Percentiles rank a stretch among this genome's conserved stretches.
phyloP scores from a whole-genome alignment of 2,797 vertebrate species.

The Vireo griseus region DNA sequence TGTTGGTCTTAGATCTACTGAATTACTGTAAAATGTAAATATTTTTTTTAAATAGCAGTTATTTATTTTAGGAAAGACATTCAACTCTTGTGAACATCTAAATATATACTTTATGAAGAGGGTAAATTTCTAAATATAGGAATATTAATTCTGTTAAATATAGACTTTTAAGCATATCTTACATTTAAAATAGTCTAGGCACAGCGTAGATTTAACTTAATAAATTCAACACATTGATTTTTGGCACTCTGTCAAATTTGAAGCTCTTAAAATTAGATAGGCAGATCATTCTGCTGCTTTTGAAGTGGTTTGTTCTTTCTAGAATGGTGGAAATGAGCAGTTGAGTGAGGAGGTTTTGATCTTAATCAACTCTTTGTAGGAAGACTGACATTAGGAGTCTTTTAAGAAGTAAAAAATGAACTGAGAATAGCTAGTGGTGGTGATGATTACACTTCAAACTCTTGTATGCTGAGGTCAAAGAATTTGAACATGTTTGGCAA shows the following conservation, averaged over 20 bases:
- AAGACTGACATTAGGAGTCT: not conserved
- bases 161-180: not conserved
- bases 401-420: not conserved
- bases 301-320: slow-evolving; percentile 26
- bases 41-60: not conserved
- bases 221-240: not conserved
- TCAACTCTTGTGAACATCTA: not conserved
- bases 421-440: not conserved
- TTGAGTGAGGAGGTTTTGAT: not conserved
- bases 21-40: not conserved
- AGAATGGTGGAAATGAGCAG: not conserved
- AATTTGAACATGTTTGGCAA: not conserved
- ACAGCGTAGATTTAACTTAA: not conserved
- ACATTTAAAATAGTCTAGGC: not conserved
- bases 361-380: not conserved
- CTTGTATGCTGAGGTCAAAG: not conserved
- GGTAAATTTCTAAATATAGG: not conserved
- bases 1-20: not conserved
- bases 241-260: not conserved
- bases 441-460: not conserved
- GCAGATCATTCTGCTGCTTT: not conserved
- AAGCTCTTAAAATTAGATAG: not conserved
- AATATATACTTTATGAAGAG: not conserved
- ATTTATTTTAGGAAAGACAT: not conserved
- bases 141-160: not conserved